Evolutionary conservation across 2,113 vertebrate species (phyloP), one percentile per base, ranked within the genome.

Genomic region (Morone saxatilis): DNA sequence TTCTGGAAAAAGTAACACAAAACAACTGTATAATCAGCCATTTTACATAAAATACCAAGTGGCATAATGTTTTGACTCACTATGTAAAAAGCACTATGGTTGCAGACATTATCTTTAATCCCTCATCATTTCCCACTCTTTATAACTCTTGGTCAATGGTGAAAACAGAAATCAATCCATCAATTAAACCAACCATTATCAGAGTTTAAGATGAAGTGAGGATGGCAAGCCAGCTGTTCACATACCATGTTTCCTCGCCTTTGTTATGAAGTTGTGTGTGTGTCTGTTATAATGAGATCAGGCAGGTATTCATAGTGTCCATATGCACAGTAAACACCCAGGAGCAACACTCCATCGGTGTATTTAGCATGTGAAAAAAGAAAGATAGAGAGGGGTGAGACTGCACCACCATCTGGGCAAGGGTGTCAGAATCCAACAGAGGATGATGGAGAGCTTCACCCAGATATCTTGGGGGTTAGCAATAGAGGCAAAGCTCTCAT

Each of bases 371-470:
- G 81, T 76, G 53, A 57, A 43, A 69, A 81, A 75, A 81, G 62
- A 67, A 71, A 81, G 81, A 89, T 50, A 67, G 47, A 85, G 74
- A 82, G 66, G 81, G 77, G 81, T 88, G 78, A 89, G 76, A 81
- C 83, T 88, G 59, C 82, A 88, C 78, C 69, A 72, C 93, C 92
- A 94, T 94, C 91, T 94, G 93, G 91, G 71, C 80, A 43, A 14
- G 4, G 80, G 89, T 91, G 90, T 92, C 90, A 89, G 82, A 86
- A 93, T 91, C 82, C 88, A 92, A 76, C 73, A 60, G 92, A 80
- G 89, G 86, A 82, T 89, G 90, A 93, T 91, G 81, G 76, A 93
- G 77, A 85, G 88, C 88, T 89, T 71, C 84, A 90, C 89, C 79
- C 76, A 69, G 36, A 73, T 81, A 88, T 84, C 89, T 88, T 73